These are phyloP conservation scores for Chionodraco myersi DNA, from an alignment of 2,113 vertebrate genomes.

Conservation along the genomic window DNA sequence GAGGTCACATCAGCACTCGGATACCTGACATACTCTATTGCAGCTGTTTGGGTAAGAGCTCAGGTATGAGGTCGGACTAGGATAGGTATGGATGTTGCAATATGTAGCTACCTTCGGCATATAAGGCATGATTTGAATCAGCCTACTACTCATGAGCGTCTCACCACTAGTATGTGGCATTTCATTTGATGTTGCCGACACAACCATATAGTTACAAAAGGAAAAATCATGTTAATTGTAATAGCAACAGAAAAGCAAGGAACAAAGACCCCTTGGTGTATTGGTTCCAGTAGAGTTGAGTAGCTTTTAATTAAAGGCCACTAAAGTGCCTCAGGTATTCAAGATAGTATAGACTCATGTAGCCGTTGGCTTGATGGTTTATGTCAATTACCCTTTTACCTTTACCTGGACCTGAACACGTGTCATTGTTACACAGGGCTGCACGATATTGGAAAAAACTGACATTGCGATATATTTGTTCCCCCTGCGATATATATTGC, in stretches of 20 bases:
- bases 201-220: background rate
- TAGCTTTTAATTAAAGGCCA: background rate
- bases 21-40: background rate
- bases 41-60: background rate
- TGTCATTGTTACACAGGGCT: background rate
- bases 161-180: background rate
- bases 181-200: background rate
- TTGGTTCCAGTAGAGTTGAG: background rate
- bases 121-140: conserved; percentile 41
- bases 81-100: background rate
- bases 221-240: conserved; percentile 43
- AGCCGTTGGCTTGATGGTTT: background rate
- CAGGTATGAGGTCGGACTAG: conserved; percentile 35
- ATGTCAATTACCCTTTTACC: background rate
- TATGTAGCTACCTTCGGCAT: conserved; percentile 3
- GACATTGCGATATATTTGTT: too few species aligned
- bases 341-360: background rate
- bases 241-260: background rate
- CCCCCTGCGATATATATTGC: too few species aligned
- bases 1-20: background rate
- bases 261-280: conserved; percentile 58
- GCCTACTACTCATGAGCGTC: background rate
- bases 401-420: background rate
- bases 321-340: background rate
- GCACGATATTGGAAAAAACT: too few species aligned